Conservation (phyloP, 2,113 vertebrate genomes). For the Maccullochella peelii region DNA sequence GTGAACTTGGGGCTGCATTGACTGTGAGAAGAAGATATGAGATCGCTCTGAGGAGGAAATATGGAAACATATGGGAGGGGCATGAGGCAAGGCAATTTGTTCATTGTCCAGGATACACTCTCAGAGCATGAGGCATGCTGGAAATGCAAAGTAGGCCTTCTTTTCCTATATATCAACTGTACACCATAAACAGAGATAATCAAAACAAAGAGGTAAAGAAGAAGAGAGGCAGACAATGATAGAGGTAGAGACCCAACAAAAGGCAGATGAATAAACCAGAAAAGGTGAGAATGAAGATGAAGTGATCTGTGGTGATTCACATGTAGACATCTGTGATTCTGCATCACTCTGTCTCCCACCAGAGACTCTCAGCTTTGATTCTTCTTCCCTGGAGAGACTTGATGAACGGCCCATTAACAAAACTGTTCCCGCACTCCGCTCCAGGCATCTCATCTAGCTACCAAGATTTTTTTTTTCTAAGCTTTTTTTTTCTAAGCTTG, state of each 20-base stretch:
- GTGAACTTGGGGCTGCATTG: not conserved
- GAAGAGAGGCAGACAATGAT: not conserved
- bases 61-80: not conserved
- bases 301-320: not conserved
- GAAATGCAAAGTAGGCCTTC: not conserved
- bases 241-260: not conserved
- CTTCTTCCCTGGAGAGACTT: not conserved
- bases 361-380: constrained; percentile 12
- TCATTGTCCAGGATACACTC: not conserved
- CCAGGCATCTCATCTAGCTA: too few species aligned
- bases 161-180: not conserved
- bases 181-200: not conserved
- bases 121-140: not conserved
- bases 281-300: not conserved
- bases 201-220: not conserved
- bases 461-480: too few species aligned
- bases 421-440: too few species aligned
- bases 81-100: not conserved
- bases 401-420: not conserved
- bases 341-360: not conserved
- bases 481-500: too few species aligned
- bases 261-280: not conserved
- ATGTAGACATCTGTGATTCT: not conserved
- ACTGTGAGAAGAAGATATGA: not conserved
- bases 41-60: not conserved